Base-by-base conservation (phyloP, 1,140 invertebrate species). In the Calliphora vicina region DNA sequence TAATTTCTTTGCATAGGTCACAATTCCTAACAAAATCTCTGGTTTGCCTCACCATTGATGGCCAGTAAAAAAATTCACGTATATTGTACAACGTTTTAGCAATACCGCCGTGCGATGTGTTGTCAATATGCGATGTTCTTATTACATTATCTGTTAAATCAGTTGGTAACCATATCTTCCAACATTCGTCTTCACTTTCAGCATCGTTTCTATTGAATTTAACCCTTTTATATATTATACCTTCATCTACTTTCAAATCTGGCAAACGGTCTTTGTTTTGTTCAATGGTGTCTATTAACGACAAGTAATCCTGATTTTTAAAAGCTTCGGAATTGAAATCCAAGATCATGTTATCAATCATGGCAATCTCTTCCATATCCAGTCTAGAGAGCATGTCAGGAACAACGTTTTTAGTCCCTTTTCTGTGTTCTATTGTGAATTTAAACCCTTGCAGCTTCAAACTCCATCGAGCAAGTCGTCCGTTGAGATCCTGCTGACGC, bases 401-500 rank as follows among this genome's bases (percentile, higher is more conserved):
- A 29, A 82, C 83, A 1, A 84, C 76, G 25, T 82, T 84, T 17
- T 57, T 15, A 1, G 13, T 17, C 1, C 82, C 76, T 23, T 81
- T 82, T 2, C 82, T 27, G 15, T 82, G 81, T 61, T 84, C 57
- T 8, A 83, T 84, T 0, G 15, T 1, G 12, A 82, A 84, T 5
- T 80, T 17, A 43, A 74, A 84, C 0, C 20, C 29, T 67, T 84
- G 84, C 3, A 82, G n/a, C 15, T 50, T 61, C 5, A 82, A 35
- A 6, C 10, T 87, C 45, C 45, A 57, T 57, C 45, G 45, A n/a
- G 45, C 45, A 15, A 57, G 72, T 72, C 86, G 78, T n/a, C 86
- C 87, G 3, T 61, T 84, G 0, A 86, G 85, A 74, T 85, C 84
- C 26, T 85, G 83, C 12, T 85, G 72, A 12, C 84, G 82, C 67